Conservation (phyloP, 2,113 vertebrate genomes). For the Theristicus caerulescens region DNA sequence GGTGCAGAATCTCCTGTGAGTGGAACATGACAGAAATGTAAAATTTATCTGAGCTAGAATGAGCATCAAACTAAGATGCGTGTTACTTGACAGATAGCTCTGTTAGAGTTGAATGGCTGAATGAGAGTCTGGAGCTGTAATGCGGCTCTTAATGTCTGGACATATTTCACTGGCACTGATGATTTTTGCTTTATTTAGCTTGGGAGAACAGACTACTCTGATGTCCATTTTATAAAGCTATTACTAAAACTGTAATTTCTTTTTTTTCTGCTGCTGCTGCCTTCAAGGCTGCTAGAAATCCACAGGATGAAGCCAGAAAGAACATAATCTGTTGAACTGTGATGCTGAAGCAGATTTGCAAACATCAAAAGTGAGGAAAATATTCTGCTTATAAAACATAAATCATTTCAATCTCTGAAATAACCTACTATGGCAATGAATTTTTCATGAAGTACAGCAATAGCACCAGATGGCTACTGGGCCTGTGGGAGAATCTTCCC, state of each 20-base stretch:
- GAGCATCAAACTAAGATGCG: neutral
- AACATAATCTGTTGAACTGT: constrained; percentile 21
- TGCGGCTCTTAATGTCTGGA: neutral
- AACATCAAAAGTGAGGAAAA: constrained; percentile 13
- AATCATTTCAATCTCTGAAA: constrained; percentile 19
- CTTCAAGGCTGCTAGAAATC: constrained; percentile 6
- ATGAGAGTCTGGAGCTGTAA: neutral
- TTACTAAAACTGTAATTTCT: neutral
- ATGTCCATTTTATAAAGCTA: neutral
- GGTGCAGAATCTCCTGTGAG: neutral
- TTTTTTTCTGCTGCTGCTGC: neutral
- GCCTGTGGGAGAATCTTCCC: constrained; percentile 16
- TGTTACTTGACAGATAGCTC: neutral
- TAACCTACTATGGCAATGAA: constrained; percentile 16
- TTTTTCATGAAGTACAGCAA: constrained; percentile 52
- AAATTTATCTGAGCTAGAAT: neutral
- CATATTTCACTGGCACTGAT: neutral
- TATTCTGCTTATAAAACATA: constrained; percentile 39
- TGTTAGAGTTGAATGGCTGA: neutral
- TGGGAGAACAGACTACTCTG: neutral
- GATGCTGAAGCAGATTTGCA: constrained; percentile 1
- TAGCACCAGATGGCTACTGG: constrained; percentile 32
- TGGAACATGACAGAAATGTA: neutral
- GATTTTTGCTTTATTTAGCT: constrained; percentile 3
- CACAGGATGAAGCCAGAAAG: neutral